Conservation (phyloP, 1,140 invertebrate genomes). For the Myzus persicae region DNA sequence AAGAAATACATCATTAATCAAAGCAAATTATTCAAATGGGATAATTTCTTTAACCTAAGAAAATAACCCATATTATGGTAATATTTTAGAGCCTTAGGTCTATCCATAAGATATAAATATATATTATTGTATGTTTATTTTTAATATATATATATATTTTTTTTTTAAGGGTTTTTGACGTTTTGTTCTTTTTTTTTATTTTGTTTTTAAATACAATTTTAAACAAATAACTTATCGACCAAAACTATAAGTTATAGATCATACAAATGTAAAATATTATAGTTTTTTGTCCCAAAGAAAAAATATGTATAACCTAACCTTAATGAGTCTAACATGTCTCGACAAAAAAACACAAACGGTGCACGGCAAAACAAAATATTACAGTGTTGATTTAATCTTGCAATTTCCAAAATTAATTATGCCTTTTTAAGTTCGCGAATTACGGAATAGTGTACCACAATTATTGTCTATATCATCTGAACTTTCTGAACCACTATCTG, state of each 20-base stretch:
- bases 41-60: conserved; percentile 32
- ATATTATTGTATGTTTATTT: conserved; percentile 34
- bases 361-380: conserved; percentile 44
- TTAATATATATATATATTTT: conserved; percentile 32
- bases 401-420: conserved; percentile 2
- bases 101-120: conserved; percentile 52
- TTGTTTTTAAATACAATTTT: conserved; percentile 50
- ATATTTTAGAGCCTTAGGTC: conserved; percentile 45
- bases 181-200: conserved; percentile 47
- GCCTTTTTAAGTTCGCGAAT: conserved; percentile 20
- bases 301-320: conserved; percentile 46
- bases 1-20: neutral
- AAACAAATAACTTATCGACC: conserved; percentile 46
- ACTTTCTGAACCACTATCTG: conserved; percentile 43
- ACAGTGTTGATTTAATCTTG: neutral
- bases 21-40: conserved; percentile 9
- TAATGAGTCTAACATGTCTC: conserved; percentile 33
- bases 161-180: conserved; percentile 64
- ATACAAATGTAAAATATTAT: conserved; percentile 38
- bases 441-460: conserved; percentile 33
- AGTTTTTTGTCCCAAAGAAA: conserved; percentile 53
- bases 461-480: conserved; percentile 42
- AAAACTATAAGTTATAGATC: conserved; percentile 30
- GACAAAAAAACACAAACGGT: conserved; percentile 32
- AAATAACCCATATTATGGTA: conserved; percentile 13